These are phyloP conservation scores for Halcyon badia DNA, from an alignment of 2,797 vertebrate species.

Conservation along the genomic window DNA sequence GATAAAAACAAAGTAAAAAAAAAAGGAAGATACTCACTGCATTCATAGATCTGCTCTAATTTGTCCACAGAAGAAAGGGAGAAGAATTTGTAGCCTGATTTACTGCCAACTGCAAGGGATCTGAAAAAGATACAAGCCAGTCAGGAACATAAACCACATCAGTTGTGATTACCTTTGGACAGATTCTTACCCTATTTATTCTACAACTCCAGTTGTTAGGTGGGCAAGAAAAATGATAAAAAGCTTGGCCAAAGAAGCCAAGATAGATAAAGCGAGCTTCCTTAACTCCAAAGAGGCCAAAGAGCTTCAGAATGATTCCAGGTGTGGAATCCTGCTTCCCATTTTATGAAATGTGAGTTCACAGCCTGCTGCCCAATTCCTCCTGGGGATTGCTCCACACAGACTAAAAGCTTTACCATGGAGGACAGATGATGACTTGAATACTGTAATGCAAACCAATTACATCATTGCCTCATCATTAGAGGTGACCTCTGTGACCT, in stretches of 20 bases:
- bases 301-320: background rate
- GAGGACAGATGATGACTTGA: conserved; percentile 15
- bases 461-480: conserved; percentile 43
- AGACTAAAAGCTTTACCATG: background rate
- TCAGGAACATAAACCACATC: conserved; percentile 42
- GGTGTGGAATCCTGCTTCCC: background rate
- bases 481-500: conserved; percentile 40
- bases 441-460: conserved; percentile 29
- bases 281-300: background rate
- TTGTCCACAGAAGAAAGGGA: conserved; percentile 98
- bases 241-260: background rate
- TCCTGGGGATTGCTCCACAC: background rate
- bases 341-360: background rate
- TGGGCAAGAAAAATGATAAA: background rate
- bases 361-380: background rate
- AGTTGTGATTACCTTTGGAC: background rate
- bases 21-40: conserved; percentile 89
- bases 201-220: background rate
- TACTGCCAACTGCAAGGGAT: conserved; percentile 97
- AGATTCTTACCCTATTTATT: background rate
- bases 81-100: conserved; percentile 99
- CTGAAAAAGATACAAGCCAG: conserved; percentile 80
- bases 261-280: background rate
- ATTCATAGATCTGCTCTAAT: conserved; percentile 99
- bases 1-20: background rate